Evolutionary conservation across 2,113 vertebrate genomes (phyloP).

Genomic region (Stictonetta naevosa): DNA sequence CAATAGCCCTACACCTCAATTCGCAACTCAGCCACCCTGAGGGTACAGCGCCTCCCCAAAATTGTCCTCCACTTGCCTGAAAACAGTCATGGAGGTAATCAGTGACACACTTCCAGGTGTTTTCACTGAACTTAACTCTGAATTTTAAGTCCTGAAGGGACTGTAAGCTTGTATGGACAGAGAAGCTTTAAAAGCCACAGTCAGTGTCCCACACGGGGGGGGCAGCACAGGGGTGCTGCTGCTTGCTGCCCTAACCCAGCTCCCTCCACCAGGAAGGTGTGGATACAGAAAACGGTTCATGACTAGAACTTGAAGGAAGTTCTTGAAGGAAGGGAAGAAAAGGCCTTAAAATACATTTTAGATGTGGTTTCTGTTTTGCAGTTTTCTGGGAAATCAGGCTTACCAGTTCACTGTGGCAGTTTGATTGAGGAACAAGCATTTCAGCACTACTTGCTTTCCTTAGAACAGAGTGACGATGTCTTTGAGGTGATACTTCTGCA

Average conservation of each 20-base stretch:
- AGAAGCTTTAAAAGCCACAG: not conserved
- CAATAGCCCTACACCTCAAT: not conserved
- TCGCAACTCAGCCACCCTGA: not conserved
- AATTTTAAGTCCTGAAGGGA: not conserved
- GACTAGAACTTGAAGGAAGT: not conserved
- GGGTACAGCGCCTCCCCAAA: not conserved
- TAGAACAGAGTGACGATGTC: not conserved
- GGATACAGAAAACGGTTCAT: not conserved
- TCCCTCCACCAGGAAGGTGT: not conserved
- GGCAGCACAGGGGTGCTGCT: no score
- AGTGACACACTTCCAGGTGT: not conserved
- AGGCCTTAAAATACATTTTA: not conserved
- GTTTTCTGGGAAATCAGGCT: not conserved
- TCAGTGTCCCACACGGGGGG: no score
- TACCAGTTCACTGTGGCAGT: not conserved
- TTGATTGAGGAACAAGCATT: not conserved
- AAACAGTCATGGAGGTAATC: not conserved
- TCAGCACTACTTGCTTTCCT: not conserved
- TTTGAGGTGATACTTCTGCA: not conserved
- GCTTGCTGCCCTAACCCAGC: no score
- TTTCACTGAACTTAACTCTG: not conserved
- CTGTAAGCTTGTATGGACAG: not conserved
- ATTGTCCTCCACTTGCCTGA: no score
- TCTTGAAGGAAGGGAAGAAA: not conserved
- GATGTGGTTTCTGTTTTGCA: not conserved